Percentiles rank a stretch among this genome's conserved stretches.
These are phyloP conservation scores for Erethizon dorsatum DNA, from an alignment of 2,797 vertebrate genomes.

Conservation along the genomic window DNA sequence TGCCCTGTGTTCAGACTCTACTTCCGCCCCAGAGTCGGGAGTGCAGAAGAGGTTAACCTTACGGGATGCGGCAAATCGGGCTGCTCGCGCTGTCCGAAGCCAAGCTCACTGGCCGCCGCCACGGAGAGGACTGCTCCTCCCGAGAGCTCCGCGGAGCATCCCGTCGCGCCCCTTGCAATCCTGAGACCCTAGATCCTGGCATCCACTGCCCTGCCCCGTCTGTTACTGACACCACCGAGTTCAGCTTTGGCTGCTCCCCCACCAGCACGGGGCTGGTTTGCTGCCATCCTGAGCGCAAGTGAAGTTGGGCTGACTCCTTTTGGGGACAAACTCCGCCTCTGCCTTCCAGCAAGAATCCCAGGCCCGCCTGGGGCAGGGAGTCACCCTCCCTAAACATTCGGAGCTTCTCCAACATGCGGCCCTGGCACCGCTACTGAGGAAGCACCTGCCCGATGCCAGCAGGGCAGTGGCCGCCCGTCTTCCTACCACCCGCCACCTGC, in stretches of 20 bases:
- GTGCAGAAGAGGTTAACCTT: background rate
- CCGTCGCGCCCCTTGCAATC: accelerated
- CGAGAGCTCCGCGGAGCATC: background rate
- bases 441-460: accelerated
- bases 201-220: background rate
- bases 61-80: background rate
- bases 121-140: background rate
- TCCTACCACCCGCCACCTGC: background rate
- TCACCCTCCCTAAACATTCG: background rate
- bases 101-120: too few relatives aligned
- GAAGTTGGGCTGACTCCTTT: background rate
- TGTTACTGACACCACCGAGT: background rate
- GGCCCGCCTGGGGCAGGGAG: background rate
- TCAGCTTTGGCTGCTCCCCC: background rate
- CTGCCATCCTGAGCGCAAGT: background rate
- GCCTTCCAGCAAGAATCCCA: background rate
- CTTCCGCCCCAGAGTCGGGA: background rate
- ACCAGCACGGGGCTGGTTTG: background rate
- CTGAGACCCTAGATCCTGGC: background rate
- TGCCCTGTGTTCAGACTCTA: background rate
- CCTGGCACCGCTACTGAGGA: background rate
- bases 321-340: background rate
- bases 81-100: background rate
- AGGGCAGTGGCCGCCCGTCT: background rate
- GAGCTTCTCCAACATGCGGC: background rate